Evolutionary conservation across 2,797 vertebrate genomes (phyloP).

Genomic region (Hypotaenidia okinawae): DNA sequence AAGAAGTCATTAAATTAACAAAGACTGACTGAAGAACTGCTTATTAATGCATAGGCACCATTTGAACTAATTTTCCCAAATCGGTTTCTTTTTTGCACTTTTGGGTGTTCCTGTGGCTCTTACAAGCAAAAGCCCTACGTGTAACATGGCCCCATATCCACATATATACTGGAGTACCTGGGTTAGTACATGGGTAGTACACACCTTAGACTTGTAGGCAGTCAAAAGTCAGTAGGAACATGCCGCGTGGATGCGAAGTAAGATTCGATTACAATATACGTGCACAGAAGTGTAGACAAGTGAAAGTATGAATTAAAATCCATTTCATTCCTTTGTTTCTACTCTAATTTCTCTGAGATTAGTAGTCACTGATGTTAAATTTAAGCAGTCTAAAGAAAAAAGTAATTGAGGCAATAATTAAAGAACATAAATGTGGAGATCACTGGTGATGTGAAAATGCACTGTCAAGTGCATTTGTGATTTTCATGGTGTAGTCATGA

Average conservation of each 20-base stretch:
- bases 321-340: background rate
- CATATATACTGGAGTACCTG: background rate
- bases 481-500: background rate
- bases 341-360: background rate
- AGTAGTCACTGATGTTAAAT: background rate
- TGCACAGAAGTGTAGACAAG: background rate
- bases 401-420: background rate
- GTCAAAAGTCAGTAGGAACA: background rate
- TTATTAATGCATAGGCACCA: background rate
- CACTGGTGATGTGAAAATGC: background rate
- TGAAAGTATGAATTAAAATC: background rate
- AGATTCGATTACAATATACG: background rate
- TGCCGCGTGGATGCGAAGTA: background rate
- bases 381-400: background rate
- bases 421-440: background rate
- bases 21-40: background rate
- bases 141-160: fast-evolving
- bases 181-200: background rate
- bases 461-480: background rate
- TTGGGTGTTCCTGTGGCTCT: background rate
- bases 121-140: background rate
- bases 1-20: background rate
- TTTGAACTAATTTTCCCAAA: background rate
- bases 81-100: background rate
- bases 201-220: background rate